A percentile compares a stretch with the other conserved stretches of the same genome.
Conservation (phyloP, 2,113 vertebrate genomes). For the Neotragus pygmaeus region DNA sequence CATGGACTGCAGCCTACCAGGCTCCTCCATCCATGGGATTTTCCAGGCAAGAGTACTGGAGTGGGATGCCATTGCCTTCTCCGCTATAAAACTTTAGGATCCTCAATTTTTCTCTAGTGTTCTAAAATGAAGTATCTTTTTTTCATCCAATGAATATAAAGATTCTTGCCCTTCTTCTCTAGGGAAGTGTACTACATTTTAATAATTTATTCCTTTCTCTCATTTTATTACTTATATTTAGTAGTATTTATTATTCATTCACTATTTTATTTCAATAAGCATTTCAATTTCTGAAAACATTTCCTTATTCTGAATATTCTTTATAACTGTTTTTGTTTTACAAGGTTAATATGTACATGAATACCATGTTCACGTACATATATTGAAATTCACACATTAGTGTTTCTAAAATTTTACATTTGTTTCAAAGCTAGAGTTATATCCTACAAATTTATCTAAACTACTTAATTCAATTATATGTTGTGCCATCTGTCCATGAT, state of each 20-base stretch:
- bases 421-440: not conserved
- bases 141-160: not conserved
- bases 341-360: not conserved
- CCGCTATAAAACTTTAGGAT: not conserved
- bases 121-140: not conserved
- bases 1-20: too few relatives aligned
- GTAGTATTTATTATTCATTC: not conserved
- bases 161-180: not conserved
- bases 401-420: not conserved
- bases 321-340: not conserved
- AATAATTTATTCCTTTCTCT: not conserved
- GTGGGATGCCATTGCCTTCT: too few relatives aligned
- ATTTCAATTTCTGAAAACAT: not conserved
- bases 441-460: not conserved
- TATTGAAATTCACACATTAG: not conserved
- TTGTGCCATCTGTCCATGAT: not conserved
- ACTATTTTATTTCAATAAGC: not conserved
- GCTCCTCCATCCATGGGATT: too few relatives aligned
- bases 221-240: not conserved
- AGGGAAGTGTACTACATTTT: not conserved
- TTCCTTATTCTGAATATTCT: not conserved
- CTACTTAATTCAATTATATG: not conserved
- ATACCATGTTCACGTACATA: not conserved
- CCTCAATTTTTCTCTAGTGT: not conserved
- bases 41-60: too few relatives aligned